Percentiles rank a stretch among this genome's conserved stretches.
These are phyloP conservation scores for Ellobium chinense DNA, from an alignment of 2,888 invertebrate genomes.

Conservation along the genomic window DNA sequence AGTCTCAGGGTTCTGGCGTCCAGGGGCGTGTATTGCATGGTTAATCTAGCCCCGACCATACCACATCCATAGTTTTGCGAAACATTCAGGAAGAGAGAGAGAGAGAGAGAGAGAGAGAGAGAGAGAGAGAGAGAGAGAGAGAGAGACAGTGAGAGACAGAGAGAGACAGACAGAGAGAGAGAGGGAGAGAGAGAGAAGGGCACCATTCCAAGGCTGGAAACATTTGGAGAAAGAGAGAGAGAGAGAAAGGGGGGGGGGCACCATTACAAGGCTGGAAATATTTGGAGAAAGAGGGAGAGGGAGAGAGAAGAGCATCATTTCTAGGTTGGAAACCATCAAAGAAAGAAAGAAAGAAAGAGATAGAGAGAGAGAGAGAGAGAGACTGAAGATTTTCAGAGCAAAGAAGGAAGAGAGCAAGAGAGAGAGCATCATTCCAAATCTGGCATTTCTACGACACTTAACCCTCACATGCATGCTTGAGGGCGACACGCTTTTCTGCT, in stretches of 20 bases:
- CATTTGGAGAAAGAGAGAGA: not conserved
- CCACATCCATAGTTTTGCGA: too few relatives aligned
- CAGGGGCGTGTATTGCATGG: too few relatives aligned
- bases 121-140: not conserved
- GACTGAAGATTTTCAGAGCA: not conserved
- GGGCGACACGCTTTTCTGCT: too few relatives aligned
- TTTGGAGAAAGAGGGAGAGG: not conserved
- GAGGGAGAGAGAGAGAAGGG: not conserved
- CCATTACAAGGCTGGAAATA: not conserved
- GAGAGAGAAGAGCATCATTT: too few relatives aligned
- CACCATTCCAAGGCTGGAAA: not conserved
- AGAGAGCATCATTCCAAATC: too few relatives aligned
- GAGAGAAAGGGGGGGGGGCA: not conserved
- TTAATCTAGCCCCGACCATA: too few relatives aligned
- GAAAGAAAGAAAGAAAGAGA: not conserved
- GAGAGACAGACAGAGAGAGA: not conserved
- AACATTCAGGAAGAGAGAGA: not conserved
- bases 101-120: not conserved
- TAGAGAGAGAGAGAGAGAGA: not conserved
- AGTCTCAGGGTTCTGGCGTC: too few relatives aligned
- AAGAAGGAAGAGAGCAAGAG: not conserved
- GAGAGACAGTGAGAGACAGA: not conserved
- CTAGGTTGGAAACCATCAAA: too few relatives aligned
- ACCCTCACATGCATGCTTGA: too few relatives aligned
- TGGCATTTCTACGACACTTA: too few relatives aligned